Conservation (phyloP, 2,797 vertebrate species). For the Mus caroli region DNA sequence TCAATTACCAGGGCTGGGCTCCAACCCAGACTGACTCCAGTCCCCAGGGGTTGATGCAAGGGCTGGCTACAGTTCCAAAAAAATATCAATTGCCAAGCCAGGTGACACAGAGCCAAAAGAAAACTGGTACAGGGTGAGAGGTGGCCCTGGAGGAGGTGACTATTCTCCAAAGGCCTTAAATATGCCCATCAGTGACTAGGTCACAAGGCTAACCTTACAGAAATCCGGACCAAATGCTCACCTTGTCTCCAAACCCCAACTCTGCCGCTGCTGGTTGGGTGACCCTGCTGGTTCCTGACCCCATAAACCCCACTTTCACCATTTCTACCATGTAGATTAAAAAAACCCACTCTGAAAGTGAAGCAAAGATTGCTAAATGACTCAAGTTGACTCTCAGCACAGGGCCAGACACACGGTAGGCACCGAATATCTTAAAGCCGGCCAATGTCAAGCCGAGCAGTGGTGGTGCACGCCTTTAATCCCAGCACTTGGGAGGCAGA, state of each 20-base stretch:
- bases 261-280: neutral
- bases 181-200: neutral
- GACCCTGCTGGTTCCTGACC: neutral
- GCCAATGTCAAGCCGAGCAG: neutral
- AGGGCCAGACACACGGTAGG: neutral
- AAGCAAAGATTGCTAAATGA: neutral
- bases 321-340: neutral
- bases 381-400: neutral
- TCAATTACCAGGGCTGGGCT: constrained; percentile 65
- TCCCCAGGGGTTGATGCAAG: constrained; percentile 21
- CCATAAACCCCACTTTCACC: neutral
- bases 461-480: no score
- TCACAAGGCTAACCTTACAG: neutral
- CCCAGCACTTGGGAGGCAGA: no score
- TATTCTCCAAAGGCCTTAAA: rapidly evolving
- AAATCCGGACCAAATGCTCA: neutral
- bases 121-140: constrained; percentile 13
- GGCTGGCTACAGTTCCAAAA: neutral
- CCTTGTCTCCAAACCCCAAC: neutral
- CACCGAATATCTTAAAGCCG: neutral
- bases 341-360: neutral
- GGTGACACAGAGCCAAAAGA: constrained; percentile 3
- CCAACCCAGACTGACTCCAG: neutral
- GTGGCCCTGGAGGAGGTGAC: neutral
- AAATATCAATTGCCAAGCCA: neutral